phyloP scores from a whole-genome alignment of 37 sponge, comb jelly and placozoan genomes.

The Halichondria panicea region DNA sequence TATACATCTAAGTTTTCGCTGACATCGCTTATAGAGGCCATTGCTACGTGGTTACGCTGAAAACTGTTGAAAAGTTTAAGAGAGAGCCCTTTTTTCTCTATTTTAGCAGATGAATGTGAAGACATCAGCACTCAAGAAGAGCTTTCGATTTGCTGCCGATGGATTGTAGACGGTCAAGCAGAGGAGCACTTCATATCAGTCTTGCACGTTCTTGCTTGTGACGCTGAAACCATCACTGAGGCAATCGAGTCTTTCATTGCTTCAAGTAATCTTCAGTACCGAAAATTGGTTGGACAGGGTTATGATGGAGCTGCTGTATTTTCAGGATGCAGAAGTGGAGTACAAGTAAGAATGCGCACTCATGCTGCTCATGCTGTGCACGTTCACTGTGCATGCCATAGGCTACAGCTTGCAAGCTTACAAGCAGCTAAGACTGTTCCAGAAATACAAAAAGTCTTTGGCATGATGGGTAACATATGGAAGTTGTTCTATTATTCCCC shows the following conservation, averaged over 20 bases:
- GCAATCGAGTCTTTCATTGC: constrained; percentile 25
- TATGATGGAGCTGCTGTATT: constrained; percentile 59
- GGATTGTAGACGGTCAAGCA: constrained; percentile 47
- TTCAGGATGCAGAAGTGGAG: constrained; percentile 34
- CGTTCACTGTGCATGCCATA: constrained; percentile 42
- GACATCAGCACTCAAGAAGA: constrained; percentile 44
- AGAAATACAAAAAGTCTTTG: constrained; percentile 25
- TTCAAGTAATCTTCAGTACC: constrained; percentile 32
- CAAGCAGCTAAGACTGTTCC: constrained; percentile 44
- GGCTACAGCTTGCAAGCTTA: constrained; percentile 42
- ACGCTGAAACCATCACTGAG: constrained; percentile 35
- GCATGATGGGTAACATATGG: constrained; percentile 36
- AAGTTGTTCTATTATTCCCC: constrained; percentile 50
- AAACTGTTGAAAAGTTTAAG: constrained; percentile 4
- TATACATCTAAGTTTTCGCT: too few species aligned
- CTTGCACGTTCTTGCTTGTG: constrained; percentile 10
- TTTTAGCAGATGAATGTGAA: constrained; percentile 43
- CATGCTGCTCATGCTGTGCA: constrained; percentile 47
- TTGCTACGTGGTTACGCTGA: not conserved
- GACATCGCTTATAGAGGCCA: not conserved
- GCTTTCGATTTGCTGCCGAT: constrained; percentile 44
- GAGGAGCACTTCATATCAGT: constrained; percentile 41
- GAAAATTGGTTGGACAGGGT: constrained; percentile 50
- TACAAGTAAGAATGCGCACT: constrained; percentile 33
- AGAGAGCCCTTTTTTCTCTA: constrained; percentile 14